phyloP scores from a whole-genome alignment of 2,113 vertebrate genomes.

The Alosa alosa region DNA sequence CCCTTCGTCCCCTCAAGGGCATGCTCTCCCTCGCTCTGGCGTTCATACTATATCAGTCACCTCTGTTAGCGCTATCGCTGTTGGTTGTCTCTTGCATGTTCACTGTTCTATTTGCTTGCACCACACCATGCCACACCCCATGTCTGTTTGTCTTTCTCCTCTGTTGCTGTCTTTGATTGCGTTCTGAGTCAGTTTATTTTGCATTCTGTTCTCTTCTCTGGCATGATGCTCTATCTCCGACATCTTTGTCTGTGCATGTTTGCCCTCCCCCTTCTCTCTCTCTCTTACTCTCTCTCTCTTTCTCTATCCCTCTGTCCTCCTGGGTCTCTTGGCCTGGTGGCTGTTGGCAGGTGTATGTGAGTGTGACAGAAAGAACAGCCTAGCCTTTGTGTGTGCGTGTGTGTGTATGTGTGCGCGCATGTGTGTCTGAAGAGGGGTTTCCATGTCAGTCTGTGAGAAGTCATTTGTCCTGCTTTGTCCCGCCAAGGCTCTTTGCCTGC shows the following conservation, averaged over 20 bases:
- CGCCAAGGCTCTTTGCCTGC: constrained; percentile 53
- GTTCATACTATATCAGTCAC: background rate
- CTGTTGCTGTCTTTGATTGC: background rate
- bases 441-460: constrained; percentile 64
- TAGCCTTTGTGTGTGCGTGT: background rate
- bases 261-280: background rate
- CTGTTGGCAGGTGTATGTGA: constrained; percentile 49
- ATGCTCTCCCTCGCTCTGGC: background rate
- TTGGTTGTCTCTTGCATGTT: background rate
- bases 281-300: background rate
- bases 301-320: background rate
- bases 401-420: background rate
- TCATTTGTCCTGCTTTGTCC: constrained; percentile 63
- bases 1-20: background rate
- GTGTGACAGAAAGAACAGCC: constrained; percentile 38
- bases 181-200: background rate
- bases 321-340: background rate
- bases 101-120: background rate
- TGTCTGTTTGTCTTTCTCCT: background rate
- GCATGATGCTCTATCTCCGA: background rate
- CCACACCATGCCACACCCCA: background rate
- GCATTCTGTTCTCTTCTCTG: background rate
- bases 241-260: background rate
- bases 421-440: constrained; percentile 23
- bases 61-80: background rate